Evolutionary conservation across 2,113 vertebrate species (phyloP).

Genomic region (Actenoides hombroni): DNA sequence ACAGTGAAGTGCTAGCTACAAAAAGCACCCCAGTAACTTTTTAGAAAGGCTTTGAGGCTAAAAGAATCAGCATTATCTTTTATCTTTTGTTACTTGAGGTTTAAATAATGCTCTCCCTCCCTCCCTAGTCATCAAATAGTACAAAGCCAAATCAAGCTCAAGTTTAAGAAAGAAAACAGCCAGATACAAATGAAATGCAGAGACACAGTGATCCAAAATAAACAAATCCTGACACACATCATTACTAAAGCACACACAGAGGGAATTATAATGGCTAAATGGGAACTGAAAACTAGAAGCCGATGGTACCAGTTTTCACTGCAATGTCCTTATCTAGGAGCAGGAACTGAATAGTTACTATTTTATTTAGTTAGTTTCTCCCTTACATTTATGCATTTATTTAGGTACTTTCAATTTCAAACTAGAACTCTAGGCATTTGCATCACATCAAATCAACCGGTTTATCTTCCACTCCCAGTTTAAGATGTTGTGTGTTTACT

Average conservation of each 20-base stretch:
- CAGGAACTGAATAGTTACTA: neutral
- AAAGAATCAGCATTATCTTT: conserved; percentile 58
- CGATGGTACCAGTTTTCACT: conserved; percentile 3
- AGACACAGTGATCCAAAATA: conserved; percentile 52
- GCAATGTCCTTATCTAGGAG: neutral
- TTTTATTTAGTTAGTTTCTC: conserved; percentile 9
- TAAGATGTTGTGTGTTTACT: neutral
- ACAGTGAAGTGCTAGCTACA: conserved; percentile 61
- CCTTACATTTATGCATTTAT: neutral
- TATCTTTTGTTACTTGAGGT: conserved; percentile 59
- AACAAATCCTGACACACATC: conserved; percentile 60
- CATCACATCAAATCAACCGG: neutral
- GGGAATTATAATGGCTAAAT: conserved; percentile 15
- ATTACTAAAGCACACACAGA: conserved; percentile 55
- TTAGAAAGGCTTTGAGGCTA: conserved; percentile 49
- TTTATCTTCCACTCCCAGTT: neutral
- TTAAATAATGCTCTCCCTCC: conserved; percentile 33
- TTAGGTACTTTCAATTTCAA: neutral
- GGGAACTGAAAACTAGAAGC: conserved; percentile 11
- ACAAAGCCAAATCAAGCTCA: conserved; percentile 60
- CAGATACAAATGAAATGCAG: conserved; percentile 54
- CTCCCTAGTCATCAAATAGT: conserved; percentile 54
- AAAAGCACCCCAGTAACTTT: conserved; percentile 54
- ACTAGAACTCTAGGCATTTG: neutral
- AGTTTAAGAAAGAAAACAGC: conserved; percentile 57